Evolutionary conservation across 2,888 invertebrate genomes (phyloP).

Genomic region (Eupelmus urozonus): DNA sequence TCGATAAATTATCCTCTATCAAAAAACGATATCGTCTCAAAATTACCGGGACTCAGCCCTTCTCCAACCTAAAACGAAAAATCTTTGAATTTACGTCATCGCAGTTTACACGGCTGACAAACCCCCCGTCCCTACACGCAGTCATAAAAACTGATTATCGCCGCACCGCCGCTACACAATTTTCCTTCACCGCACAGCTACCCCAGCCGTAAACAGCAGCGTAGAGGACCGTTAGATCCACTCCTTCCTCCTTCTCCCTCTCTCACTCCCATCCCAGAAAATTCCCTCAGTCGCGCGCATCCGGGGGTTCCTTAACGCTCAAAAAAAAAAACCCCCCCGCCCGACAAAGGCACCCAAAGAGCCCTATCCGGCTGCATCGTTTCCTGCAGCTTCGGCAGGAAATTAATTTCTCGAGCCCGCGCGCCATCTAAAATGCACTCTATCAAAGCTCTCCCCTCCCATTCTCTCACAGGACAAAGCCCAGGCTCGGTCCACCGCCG

Average conservation of each 20-base stretch:
- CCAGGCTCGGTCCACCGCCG: neutral
- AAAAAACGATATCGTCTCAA: too few species aligned
- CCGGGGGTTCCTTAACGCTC: neutral
- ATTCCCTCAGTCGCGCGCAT: neutral
- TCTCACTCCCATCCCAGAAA: neutral
- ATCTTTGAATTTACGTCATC: too few species aligned
- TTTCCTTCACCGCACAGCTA: too few species aligned
- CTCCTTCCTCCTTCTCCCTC: too few species aligned
- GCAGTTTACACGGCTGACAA: too few species aligned
- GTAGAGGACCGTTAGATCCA: neutral
- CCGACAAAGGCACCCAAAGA: conserved; percentile 8
- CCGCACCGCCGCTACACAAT: too few species aligned
- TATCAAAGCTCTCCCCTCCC: conserved; percentile 19
- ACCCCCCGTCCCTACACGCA: too few species aligned
- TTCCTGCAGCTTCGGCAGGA: conserved; percentile 46
- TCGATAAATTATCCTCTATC: too few species aligned
- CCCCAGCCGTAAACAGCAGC: neutral
- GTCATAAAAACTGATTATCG: too few species aligned
- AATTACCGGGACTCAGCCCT: too few species aligned
- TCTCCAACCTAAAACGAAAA: too few species aligned
- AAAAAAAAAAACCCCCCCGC: neutral
- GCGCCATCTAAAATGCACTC: conserved; percentile 32
- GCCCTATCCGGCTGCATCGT: conserved; percentile 10
- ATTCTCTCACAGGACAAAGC: conserved; percentile 4
- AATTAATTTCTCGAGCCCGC: conserved; percentile 46